A percentile compares a stretch with the other conserved stretches of the same genome.
Conservation (phyloP, 2,113 vertebrate genomes). For the Neofelis nebulosa region DNA sequence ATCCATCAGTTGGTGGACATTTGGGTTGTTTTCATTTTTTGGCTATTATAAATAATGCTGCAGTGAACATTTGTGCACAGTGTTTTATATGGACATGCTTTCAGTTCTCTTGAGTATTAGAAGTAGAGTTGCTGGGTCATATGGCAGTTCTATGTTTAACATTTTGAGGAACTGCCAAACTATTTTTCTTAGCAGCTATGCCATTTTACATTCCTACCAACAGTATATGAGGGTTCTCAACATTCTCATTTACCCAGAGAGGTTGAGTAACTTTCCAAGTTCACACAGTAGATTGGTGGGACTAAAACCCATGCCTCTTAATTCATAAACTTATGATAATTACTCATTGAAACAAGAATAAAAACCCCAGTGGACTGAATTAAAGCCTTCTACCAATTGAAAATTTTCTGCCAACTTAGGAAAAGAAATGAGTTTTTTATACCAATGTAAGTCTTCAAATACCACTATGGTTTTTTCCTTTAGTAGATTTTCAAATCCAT, state of each 20-base stretch:
- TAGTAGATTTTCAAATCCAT: background rate
- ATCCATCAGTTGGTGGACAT: background rate
- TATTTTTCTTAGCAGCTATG: background rate
- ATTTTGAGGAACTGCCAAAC: background rate
- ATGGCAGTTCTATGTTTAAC: background rate
- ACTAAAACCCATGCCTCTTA: background rate
- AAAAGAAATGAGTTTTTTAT: constrained; percentile 13
- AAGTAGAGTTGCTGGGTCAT: background rate
- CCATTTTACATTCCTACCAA: background rate
- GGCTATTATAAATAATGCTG: background rate
- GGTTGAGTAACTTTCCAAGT: background rate
- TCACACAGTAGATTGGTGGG: background rate
- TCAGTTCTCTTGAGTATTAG: background rate
- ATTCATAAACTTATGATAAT: background rate
- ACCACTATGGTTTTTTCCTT: background rate
- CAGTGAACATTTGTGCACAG: background rate
- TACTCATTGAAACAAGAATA: background rate
- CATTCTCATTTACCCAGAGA: background rate
- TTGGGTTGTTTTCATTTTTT: background rate
- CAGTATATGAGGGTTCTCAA: background rate
- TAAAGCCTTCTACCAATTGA: background rate
- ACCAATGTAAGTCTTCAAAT: background rate
- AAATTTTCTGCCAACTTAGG: background rate
- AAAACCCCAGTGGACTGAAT: background rate
- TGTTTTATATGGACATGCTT: background rate